phyloP scores from a whole-genome alignment of 2,797 vertebrate genomes.

The Pampus argenteus region DNA sequence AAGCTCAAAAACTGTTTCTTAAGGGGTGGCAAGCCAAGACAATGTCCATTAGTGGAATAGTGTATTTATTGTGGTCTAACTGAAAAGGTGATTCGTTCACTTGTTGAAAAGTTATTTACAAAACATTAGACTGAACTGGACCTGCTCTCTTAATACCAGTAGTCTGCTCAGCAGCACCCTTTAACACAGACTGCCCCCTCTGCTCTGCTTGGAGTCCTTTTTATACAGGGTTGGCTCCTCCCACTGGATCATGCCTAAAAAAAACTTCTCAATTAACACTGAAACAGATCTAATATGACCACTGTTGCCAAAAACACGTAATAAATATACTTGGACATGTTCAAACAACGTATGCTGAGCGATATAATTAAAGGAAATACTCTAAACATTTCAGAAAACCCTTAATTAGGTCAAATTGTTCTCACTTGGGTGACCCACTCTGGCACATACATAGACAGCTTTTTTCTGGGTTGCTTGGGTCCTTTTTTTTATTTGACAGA shows the following conservation, averaged over 20 bases:
- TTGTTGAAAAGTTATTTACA: too few species aligned
- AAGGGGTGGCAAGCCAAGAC: too few species aligned
- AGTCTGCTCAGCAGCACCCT: too few species aligned
- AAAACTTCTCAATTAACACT: background rate
- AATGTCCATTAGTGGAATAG: too few species aligned
- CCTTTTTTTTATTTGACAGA: background rate
- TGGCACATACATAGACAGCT: background rate
- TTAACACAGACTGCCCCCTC: too few species aligned
- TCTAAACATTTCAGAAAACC: too few species aligned
- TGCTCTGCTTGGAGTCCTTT: background rate
- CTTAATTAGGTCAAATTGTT: background rate
- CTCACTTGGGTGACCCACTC: background rate
- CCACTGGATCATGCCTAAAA: background rate
- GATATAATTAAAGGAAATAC: too few species aligned
- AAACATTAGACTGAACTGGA: too few species aligned
- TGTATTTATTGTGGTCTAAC: too few species aligned
- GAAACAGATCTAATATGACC: background rate
- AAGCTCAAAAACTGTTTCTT: too few species aligned
- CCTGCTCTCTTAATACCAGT: too few species aligned
- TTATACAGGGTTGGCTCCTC: background rate
- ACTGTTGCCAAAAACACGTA: background rate
- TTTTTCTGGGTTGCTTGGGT: background rate
- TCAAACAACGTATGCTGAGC: background rate
- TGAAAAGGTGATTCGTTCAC: too few species aligned
- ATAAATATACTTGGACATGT: background rate